Evolutionary conservation across 1,140 invertebrate genomes (phyloP), one percentile per base, ranked within the genome.

Genomic region (Trachelipus rathkii): DNA sequence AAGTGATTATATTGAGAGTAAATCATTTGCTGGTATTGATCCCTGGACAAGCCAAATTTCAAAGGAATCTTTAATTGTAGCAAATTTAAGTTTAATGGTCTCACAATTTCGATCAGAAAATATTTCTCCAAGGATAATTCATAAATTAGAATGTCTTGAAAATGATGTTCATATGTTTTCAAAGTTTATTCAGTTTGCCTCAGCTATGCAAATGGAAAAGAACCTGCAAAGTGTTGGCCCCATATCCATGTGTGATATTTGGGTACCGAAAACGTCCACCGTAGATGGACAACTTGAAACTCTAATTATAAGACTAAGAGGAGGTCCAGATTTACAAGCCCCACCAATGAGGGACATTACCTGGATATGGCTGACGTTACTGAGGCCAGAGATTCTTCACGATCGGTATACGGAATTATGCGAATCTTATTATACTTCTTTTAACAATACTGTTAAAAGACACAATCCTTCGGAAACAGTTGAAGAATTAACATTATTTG

Each of bases 401-500:
- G 80, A 81, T 24, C 75, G 80, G 10, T 81, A 81, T 70, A 81
- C 74, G 50, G 80, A 81, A 50, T 75, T 81, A 44, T 81, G 80
- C 60, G 80, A 81, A 33, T 72, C 78, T 10, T 81, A 81, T 74
- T 81, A 77, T 69, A 77, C 71, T 43, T 23, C 80, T 8, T 81
- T 77, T 70, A 81, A 81, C 66, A 73, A 77, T 24, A 73, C 72
- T 10, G 70, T 81, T 24, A 70, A 75, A 21, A 72, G 75, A 15
- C 74, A 68, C 15, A 75, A 81, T n/a, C 44, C 76, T 5, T 19
- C 75, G 24, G 33, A 24, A 10, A 5, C 19, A 10, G 50, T 78
- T 9, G 80, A 81, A 43, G 80, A 81, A 44, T 23, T 66, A 13
- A 74, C 77, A 8, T 78, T 78, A 50, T 81, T 81, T 45, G 80